Percentiles rank a stretch among this genome's conserved stretches.
phyloP scores from a whole-genome alignment of 2,113 vertebrate species.

The Glaucidium brasilianum region DNA sequence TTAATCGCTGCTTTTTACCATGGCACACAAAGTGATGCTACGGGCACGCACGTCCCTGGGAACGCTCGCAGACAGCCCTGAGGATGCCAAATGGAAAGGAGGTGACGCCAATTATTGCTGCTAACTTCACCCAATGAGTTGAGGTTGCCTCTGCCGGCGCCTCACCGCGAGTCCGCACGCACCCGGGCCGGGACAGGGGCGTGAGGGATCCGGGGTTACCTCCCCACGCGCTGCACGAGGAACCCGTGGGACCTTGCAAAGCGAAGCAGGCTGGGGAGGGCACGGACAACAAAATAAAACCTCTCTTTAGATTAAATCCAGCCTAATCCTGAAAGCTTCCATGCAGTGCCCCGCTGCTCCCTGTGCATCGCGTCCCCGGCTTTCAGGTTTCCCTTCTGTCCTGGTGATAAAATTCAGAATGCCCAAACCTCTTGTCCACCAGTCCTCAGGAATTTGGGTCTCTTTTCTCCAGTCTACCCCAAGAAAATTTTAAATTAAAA shows the following conservation, averaged over 20 bases:
- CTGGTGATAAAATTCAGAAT: background rate
- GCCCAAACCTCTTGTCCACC: background rate
- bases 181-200: accelerated
- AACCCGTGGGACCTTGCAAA: no score
- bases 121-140: accelerated
- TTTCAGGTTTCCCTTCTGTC: background rate
- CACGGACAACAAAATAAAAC: background rate
- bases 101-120: background rate
- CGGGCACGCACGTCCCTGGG: accelerated
- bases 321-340: background rate
- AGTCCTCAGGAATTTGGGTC: background rate
- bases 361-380: accelerated
- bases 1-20: accelerated
- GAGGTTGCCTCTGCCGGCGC: background rate
- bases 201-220: accelerated
- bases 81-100: accelerated
- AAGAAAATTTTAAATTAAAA: slow-evolving; percentile 16
- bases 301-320: background rate
- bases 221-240: background rate
- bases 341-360: background rate
- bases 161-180: background rate
- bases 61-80: background rate
- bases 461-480: slow-evolving; percentile 6
- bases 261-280: background rate
- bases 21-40: accelerated